Base-by-base conservation (phyloP, 2,888 invertebrate genomes). In the Ophion ventricosus region DNA sequence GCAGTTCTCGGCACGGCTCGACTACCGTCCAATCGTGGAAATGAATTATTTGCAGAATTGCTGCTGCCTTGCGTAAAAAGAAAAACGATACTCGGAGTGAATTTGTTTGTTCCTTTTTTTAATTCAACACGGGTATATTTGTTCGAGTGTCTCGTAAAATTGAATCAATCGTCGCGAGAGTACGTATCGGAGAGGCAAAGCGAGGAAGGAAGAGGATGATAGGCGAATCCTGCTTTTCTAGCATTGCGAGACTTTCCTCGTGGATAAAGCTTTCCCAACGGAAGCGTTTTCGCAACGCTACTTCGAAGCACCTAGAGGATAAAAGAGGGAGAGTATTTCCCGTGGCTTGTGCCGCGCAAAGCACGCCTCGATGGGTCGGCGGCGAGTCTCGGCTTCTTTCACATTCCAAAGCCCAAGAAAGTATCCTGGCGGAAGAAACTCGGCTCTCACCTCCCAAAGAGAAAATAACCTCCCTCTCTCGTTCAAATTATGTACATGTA, bases 261-360 rank as follows among this genome's bases (percentile, higher is more conserved):
- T 74, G 78, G 78, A 84, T 81, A 81, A 81, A 81, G 81, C 84
- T 78, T 75, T 81, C 75, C 75, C 81, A 72, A 75, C 81, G 78
- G 75, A 75, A 78, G 78, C 81, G 79, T 84, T 81, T 84, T 81
- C 70, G 84, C 81, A 81, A 84, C 75, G 81, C 54, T 70, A 75
- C 84, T 81, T 81, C n/a, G 54, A 59, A 67, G 40, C 8, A 23
- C 63, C 25, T 56, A 54, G 70, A 69, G 49, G 40, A n/a, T n/a
- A 59, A 54, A 59, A 63, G 57, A 56, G 54, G 26, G 64, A 40
- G n/a, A 35, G 59, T 61, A 56, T 69, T 64, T 75, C 75, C 49
- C 25, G 35, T 70, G 75, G 78, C 75, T 84, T 77, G 75, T 79
- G 81, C 78, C 78, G 78, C 59, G 57, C 57, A 61, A 43, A 72